phyloP scores from a whole-genome alignment of 2,113 vertebrate genomes.

The Microcebus jonahi region DNA sequence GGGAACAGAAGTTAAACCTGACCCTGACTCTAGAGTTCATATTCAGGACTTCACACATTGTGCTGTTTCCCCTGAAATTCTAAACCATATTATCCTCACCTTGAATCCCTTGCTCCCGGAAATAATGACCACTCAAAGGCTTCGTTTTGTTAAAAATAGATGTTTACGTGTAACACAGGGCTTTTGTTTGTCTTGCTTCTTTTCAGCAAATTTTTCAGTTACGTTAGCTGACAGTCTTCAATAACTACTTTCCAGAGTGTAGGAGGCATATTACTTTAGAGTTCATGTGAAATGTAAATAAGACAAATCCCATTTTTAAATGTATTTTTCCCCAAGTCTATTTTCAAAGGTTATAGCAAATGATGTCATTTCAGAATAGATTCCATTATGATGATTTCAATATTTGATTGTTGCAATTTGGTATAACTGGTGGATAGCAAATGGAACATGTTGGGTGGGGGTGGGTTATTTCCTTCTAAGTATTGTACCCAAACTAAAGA shows the following conservation, averaged over 20 bases:
- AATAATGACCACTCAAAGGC: neutral
- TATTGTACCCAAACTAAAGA: slow-evolving; percentile 28
- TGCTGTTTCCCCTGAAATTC: neutral
- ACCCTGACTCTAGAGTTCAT: neutral
- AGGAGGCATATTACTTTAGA: slow-evolving; percentile 70
- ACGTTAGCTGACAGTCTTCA: slow-evolving; percentile 24
- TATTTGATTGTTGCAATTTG: slow-evolving; percentile 72
- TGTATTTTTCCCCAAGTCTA: slow-evolving; percentile 59
- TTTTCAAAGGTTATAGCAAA: slow-evolving; percentile 72
- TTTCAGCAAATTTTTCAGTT: neutral
- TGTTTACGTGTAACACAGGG: neutral
- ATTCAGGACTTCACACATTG: neutral
- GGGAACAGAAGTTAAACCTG: neutral
- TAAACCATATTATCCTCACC: accelerated
- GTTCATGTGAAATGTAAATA: slow-evolving; percentile 82
- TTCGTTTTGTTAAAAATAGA: neutral
- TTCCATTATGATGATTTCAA: slow-evolving; percentile 76
- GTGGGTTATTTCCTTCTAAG: slow-evolving; percentile 58
- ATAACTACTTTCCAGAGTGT: slow-evolving; percentile 42
- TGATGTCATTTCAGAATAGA: slow-evolving; percentile 71
- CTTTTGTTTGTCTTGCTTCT: neutral
- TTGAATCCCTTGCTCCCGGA: neutral
- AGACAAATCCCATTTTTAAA: slow-evolving; percentile 71
- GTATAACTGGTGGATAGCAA: slow-evolving; percentile 59
- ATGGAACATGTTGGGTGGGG: neutral